Evolutionary conservation across 2,113 vertebrate species (phyloP).

Genomic region (Pollimyrus isidori): DNA sequence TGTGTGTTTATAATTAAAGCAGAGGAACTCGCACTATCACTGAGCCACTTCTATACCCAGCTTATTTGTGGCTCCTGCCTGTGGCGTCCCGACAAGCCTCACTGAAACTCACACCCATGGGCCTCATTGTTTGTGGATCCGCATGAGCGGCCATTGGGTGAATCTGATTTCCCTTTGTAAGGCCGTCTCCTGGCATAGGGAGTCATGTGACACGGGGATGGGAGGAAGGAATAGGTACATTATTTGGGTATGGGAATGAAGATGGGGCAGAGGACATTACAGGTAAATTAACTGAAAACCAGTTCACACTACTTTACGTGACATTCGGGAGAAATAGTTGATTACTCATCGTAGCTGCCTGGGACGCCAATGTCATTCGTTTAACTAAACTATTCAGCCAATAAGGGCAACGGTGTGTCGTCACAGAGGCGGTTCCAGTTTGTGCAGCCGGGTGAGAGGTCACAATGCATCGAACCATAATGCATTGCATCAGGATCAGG

Average conservation of each 20-base stretch:
- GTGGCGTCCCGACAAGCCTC: neutral
- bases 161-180: neutral
- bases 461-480: too few relatives aligned
- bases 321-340: too few relatives aligned
- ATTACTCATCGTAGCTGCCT: too few relatives aligned
- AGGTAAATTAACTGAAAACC: too few relatives aligned
- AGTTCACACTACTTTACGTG: too few relatives aligned
- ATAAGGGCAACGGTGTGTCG: too few relatives aligned
- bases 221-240: neutral
- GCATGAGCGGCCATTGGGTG: neutral
- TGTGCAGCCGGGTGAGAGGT: too few relatives aligned
- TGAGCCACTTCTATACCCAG: neutral
- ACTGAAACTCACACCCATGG: neutral
- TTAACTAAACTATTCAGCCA: too few relatives aligned
- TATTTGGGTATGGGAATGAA: neutral
- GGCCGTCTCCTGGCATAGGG: neutral
- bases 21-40: neutral
- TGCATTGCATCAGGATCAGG: too few relatives aligned
- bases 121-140: neutral
- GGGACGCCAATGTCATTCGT: too few relatives aligned
- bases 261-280: neutral
- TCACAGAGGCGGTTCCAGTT: too few relatives aligned
- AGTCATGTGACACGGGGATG: neutral
- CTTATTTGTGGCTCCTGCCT: neutral
- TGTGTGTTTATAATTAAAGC: constrained; percentile 3